Evolutionary conservation across 2,888 invertebrate genomes (phyloP), one percentile per base, ranked within the genome.

Genomic region (Notocelia uddmanniana): DNA sequence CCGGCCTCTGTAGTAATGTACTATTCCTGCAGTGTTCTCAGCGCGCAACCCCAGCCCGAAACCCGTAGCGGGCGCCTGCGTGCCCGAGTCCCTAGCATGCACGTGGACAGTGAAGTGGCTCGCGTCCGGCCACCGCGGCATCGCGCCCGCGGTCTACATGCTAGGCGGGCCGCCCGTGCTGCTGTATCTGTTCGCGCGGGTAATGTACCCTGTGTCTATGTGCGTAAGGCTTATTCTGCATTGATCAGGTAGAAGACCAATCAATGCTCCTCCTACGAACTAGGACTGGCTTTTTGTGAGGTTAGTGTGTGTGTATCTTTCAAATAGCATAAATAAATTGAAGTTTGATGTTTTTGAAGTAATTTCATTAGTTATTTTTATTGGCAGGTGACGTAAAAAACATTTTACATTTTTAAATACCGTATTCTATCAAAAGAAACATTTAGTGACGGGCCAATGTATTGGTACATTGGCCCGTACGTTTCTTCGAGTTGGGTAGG

Each of bases 171-270:
- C 95, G 0, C 95, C 95, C 10, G 89, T 95, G 58, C 93, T 96
- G 79, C 87, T 97, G 0, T 96, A 95, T 76, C 88, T 97, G 0
- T 96, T 96, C 79, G 96, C 96, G 0, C 94, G 96, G 87, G 96
- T 96, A 79, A 73, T 23, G 13, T 26, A 19, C 19, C 9, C 13
- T 23, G n/a, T 45, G 13, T 31, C 45, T n/a, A 3, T 23, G 37
- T 15, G 11, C 31, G 13, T 37, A 58, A 57, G 18, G 31, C 15
- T 55, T n/a, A 11, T 31, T 57, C 18, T 31, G n/a, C 26, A 57
- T 8, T 31, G 31, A 18, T 8, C n/a, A n/a, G n/a, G n/a, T n/a
- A n/a, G n/a, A n/a, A n/a, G n/a, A n/a, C n/a, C n/a, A n/a, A n/a
- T n/a, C n/a, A n/a, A n/a, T n/a, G n/a, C n/a, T n/a, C n/a, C n/a